These are phyloP conservation scores for Caenorhabditis latens DNA, from an alignment of 1,140 invertebrate species.

Conservation along the genomic window DNA sequence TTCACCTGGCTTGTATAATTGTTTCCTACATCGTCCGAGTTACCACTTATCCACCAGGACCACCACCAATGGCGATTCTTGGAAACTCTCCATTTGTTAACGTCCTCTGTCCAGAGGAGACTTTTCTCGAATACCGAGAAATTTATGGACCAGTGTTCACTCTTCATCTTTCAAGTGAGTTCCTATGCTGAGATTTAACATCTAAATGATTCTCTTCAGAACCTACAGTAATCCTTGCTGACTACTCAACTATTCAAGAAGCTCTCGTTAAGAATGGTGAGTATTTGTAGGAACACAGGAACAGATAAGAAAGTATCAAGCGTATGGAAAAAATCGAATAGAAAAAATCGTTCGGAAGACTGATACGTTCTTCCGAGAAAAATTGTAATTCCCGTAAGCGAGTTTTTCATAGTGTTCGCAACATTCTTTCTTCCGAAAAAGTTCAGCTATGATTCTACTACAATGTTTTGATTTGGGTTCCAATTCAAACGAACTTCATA, in stretches of 20 bases:
- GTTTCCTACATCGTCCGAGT: neutral
- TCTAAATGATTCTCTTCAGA: neutral
- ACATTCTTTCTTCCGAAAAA: neutral
- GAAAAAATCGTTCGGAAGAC: neutral
- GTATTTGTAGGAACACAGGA: neutral
- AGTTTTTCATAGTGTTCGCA: slow-evolving; percentile 42
- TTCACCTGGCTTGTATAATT: neutral
- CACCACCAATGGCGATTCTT: slow-evolving; percentile 35
- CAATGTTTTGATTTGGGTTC: neutral
- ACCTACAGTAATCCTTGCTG: slow-evolving; percentile 47
- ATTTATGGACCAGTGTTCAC: slow-evolving; percentile 55
- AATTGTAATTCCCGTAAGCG: slow-evolving; percentile 1
- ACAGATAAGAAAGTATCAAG: too few species aligned
- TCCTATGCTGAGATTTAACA: neutral
- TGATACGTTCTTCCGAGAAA: neutral
- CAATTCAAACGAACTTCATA: neutral
- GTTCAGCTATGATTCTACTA: slow-evolving; percentile 1
- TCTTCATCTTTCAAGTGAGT: slow-evolving; percentile 20
- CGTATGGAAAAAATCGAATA: slow-evolving; percentile 18
- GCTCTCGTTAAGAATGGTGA: slow-evolving; percentile 52
- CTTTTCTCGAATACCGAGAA: slow-evolving; percentile 40
- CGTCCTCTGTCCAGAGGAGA: slow-evolving; percentile 34
- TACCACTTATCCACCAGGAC: neutral
- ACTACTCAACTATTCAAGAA: slow-evolving; percentile 34
- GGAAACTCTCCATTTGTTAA: slow-evolving; percentile 45